phyloP scores from a whole-genome alignment of 1,140 invertebrate species.

The Drosophila ogumai region DNA sequence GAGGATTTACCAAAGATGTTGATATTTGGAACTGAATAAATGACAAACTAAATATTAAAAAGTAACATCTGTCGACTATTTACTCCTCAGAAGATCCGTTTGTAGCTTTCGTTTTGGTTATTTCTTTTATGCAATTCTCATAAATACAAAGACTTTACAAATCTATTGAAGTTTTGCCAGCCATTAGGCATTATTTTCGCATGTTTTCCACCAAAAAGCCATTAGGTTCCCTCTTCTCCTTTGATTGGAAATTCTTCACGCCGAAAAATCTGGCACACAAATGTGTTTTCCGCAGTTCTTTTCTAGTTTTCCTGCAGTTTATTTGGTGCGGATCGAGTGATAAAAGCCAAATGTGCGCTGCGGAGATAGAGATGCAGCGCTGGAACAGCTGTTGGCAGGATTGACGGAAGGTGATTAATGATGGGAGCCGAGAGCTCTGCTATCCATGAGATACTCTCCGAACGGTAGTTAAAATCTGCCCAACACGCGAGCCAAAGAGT shows the following conservation, averaged over 20 bases:
- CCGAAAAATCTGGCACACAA: slow-evolving; percentile 39
- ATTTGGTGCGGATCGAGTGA: slow-evolving; percentile 45
- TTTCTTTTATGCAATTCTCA: neutral
- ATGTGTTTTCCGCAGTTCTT: slow-evolving; percentile 24
- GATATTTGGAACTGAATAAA: slow-evolving; percentile 17
- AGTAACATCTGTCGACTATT: neutral
- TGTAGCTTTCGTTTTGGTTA: too few relatives aligned
- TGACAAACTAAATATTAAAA: neutral
- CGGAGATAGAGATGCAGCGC: slow-evolving; percentile 33
- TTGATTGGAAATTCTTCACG: slow-evolving; percentile 34
- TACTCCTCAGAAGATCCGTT: neutral
- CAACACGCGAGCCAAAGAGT: slow-evolving; percentile 34
- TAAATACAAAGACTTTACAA: slow-evolving; percentile 2
- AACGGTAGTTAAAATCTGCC: slow-evolving; percentile 46
- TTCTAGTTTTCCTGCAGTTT: neutral
- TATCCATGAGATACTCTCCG: slow-evolving; percentile 13
- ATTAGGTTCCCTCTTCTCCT: slow-evolving; percentile 12
- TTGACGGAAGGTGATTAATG: slow-evolving; percentile 67
- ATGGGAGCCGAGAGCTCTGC: neutral
- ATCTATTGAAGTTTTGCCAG: slow-evolving; percentile 10
- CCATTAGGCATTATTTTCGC: slow-evolving; percentile 1
- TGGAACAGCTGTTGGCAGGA: slow-evolving; percentile 12
- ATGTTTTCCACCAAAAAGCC: neutral
- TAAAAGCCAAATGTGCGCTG: slow-evolving; percentile 64
- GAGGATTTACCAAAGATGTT: neutral